Evolutionary conservation across 1,140 invertebrate genomes (phyloP), one percentile per base, ranked within the genome.

Genomic region (Sesamia nonagrioides): DNA sequence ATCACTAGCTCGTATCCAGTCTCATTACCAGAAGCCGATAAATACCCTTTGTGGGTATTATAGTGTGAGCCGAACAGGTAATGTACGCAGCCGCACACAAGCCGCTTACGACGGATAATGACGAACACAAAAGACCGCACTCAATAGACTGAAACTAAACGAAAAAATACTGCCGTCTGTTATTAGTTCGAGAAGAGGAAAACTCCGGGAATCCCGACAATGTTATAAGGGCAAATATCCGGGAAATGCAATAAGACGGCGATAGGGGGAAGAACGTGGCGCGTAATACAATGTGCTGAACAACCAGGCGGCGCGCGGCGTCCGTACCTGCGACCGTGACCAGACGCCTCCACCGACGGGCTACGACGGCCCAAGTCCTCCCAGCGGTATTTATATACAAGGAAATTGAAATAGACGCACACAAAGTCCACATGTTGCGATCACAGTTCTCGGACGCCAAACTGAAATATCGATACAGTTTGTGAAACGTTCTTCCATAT

Each of bases 191-290:
- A 45, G 42, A 2, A 33, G 6, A 52, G 5, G 68, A 35, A 71
- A 35, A 71, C 7, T 15, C 27, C 15, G 48, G 61, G 68, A 71
- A 71, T 71, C 13, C n/a, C 27, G n/a, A 71, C 7, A 37, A 71
- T 54, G 48, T 71, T 71, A 71, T 71, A 71, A n/a, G 27, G 27
- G 18, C 71, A 74, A 74, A 74, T 56, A 74, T 74, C 71, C 71
- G 52, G 37, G 54, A 74, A 74, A 74, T 60, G 71, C 71, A 74
- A 74, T 74, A 74, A 74, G 21, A 60, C 18, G 71, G 37, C 37
- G 54, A 48, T 27, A 69, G 66, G 21, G 18, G n/a, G 17, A 9
- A 7, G 52, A n/a, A 6, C 33, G 45, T 27, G 11, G 4, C 18
- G 18, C 42, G 63, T 50, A 50, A 35, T 48, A 35, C 68, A 54